phyloP scores from a whole-genome alignment of 2,797 vertebrate genomes.

The Argya squamiceps region DNA sequence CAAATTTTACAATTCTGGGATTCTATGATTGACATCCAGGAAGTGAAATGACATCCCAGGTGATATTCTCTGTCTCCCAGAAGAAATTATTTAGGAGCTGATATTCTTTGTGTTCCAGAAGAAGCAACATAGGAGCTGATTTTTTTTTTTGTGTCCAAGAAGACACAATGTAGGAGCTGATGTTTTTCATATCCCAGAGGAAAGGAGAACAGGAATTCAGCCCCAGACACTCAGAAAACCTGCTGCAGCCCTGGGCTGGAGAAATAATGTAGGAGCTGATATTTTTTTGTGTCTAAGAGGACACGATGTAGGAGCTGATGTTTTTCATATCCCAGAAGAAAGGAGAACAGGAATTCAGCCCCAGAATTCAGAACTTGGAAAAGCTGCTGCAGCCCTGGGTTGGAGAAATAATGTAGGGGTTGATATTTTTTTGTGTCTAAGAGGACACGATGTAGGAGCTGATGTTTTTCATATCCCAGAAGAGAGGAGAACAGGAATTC shows the following conservation, averaged over 20 bases:
- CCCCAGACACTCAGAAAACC: background rate
- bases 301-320: too few species aligned
- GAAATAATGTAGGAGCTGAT: too few species aligned
- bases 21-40: background rate
- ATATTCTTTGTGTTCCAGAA: background rate
- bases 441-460: background rate
- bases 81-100: background rate
- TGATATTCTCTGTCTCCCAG: background rate
- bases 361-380: too few species aligned
- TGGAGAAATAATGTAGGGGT: background rate
- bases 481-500: background rate
- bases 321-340: too few species aligned
- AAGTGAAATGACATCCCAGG: background rate
- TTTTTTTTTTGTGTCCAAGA: background rate
- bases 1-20: background rate
- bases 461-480: background rate
- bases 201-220: background rate
- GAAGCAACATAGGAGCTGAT: rapidly evolving
- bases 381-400: too few species aligned
- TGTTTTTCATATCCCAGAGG: background rate
- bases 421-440: background rate
- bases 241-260: too few species aligned
- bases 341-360: too few species aligned
- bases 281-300: too few species aligned
- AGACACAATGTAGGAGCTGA: background rate